Conservation (phyloP, 1,140 invertebrate species). For the Papilio polytes region DNA sequence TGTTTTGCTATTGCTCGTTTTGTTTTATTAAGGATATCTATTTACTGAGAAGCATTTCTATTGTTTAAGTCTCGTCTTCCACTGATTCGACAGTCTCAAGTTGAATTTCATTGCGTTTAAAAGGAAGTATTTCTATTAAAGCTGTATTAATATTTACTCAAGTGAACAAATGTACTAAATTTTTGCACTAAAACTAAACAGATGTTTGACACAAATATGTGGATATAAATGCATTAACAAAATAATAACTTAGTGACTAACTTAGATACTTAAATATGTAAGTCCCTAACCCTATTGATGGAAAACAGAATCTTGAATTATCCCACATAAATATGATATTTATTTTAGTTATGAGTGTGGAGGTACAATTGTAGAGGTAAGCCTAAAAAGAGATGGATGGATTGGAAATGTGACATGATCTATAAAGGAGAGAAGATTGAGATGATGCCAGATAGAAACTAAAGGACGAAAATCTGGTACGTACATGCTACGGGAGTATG, state of each 20-base stretch:
- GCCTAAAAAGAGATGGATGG: too few relatives aligned
- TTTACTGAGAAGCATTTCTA: constrained; percentile 49
- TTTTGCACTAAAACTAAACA: constrained; percentile 53
- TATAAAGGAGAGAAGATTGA: too few relatives aligned
- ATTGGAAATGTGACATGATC: too few relatives aligned
- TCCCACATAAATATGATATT: background rate
- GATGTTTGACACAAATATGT: constrained; percentile 60
- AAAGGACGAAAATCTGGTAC: too few relatives aligned
- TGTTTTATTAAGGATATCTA: constrained; percentile 55
- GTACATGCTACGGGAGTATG: too few relatives aligned
- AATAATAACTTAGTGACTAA: background rate
- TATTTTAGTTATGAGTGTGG: too few relatives aligned
- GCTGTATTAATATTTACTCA: constrained; percentile 58
- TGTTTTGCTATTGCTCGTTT: constrained; percentile 61
- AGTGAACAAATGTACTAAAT: constrained; percentile 59
- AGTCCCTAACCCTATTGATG: too few relatives aligned
- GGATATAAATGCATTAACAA: constrained; percentile 52
- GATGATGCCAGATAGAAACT: too few relatives aligned
- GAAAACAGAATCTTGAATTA: background rate
- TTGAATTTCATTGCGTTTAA: constrained; percentile 5
- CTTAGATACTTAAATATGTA: background rate
- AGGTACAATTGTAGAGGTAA: too few relatives aligned
- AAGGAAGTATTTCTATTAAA: constrained; percentile 39
- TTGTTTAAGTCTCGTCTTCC: constrained; percentile 44
- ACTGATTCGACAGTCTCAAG: background rate